Conservation (phyloP, 2,113 vertebrate species). For the Cyanoramphus novaezelandiae region DNA sequence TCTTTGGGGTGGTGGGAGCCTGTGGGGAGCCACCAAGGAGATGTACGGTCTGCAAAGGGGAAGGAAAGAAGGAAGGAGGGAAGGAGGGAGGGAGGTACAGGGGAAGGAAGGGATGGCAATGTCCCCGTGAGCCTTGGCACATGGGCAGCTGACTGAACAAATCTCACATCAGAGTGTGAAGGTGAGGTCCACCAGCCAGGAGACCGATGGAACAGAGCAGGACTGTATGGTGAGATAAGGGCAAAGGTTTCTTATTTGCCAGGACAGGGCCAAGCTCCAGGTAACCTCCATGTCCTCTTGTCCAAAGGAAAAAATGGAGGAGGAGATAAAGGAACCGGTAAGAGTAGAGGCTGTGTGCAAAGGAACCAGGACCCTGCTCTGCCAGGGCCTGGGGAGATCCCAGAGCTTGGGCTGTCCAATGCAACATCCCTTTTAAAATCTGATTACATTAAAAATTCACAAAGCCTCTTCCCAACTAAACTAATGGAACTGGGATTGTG, state of each 20-base stretch:
- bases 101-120: background rate
- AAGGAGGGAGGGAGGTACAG: background rate
- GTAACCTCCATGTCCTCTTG: background rate
- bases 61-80: background rate
- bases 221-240: background rate
- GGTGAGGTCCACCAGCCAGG: background rate
- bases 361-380: background rate
- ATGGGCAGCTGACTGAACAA: background rate
- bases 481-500: conserved; percentile 31
- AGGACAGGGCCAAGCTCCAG: background rate
- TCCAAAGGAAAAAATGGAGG: background rate
- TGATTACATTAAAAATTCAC: conserved; percentile 44
- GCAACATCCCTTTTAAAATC: conserved; percentile 9
- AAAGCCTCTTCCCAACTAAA: conserved; percentile 30
- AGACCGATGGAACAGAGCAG: background rate
- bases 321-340: background rate
- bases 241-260: background rate
- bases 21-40: background rate
- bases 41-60: background rate
- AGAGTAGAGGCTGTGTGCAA: background rate
- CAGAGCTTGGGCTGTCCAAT: background rate
- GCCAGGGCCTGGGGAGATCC: background rate
- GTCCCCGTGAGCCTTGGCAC: background rate
- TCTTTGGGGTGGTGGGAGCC: background rate
- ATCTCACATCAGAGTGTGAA: background rate